Evolutionary conservation across 2,888 invertebrate genomes (phyloP).

Genomic region (Gisinianus flammeolus): DNA sequence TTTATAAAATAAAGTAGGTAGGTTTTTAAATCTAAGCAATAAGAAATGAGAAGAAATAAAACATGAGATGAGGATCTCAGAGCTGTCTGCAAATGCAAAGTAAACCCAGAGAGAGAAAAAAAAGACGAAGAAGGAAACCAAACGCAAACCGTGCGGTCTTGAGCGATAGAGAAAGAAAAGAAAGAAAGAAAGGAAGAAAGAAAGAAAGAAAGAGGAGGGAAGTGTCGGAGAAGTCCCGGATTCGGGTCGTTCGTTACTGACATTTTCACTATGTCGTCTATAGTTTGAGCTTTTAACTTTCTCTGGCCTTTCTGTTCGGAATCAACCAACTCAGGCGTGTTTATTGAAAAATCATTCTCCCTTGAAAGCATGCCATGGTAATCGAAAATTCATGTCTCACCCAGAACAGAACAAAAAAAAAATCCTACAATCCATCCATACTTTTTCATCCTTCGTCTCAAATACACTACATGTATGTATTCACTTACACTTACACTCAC

Average conservation of each 20-base stretch:
- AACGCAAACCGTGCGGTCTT: conserved; percentile 32
- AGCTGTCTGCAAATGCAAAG: conserved; percentile 38
- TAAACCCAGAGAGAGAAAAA: neutral
- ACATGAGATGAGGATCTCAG: conserved; percentile 39
- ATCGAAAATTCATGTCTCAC: conserved; percentile 59
- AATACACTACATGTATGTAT: conserved; percentile 34
- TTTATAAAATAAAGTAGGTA: conserved; percentile 34
- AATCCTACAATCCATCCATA: conserved; percentile 58
- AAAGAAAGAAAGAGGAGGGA: conserved; percentile 32
- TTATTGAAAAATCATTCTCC: conserved; percentile 59
- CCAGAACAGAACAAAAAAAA: conserved; percentile 59
- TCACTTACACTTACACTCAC: conserved; percentile 35
- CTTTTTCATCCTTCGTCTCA: conserved; percentile 54
- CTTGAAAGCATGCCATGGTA: conserved; percentile 58
- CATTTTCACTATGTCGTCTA: conserved; percentile 44
- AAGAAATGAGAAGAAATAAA: conserved; percentile 41
- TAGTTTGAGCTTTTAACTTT: conserved; percentile 59
- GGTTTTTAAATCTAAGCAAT: conserved; percentile 31
- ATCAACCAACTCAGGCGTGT: conserved; percentile 59
- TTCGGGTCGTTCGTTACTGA: conserved; percentile 46
- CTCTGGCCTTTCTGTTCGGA: conserved; percentile 55
- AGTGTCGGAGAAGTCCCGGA: conserved; percentile 36
- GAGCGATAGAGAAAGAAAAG: conserved; percentile 17
- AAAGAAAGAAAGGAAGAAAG: conserved; percentile 24
- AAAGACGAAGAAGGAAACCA: conserved; percentile 6